Conservation (phyloP, 1,140 invertebrate species). For the Samia ricini region DNA sequence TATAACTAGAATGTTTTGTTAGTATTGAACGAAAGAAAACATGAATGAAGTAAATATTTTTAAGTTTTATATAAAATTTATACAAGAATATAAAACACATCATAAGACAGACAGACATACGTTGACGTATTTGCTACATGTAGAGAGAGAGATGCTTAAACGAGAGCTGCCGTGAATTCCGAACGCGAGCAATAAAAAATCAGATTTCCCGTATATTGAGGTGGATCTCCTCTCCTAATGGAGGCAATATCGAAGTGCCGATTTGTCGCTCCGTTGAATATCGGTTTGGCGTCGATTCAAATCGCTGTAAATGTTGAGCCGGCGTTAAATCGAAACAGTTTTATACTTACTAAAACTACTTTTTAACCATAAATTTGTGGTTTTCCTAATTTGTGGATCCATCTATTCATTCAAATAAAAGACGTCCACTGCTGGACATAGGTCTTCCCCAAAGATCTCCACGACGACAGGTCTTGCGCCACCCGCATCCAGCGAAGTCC, state of each 20-base stretch:
- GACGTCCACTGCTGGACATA: too few relatives aligned
- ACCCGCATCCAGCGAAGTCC: too few relatives aligned
- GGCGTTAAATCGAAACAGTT: slow-evolving; percentile 39
- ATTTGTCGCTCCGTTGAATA: slow-evolving; percentile 73
- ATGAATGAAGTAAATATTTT: too few relatives aligned
- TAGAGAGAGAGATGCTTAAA: background rate
- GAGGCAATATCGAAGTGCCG: slow-evolving; percentile 75
- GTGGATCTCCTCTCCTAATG: slow-evolving; percentile 65
- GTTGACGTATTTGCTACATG: background rate
- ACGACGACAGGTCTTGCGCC: too few relatives aligned
- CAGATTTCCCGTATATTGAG: slow-evolving; percentile 69
- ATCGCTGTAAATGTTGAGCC: slow-evolving; percentile 55
- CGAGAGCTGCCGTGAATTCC: slow-evolving; percentile 19
- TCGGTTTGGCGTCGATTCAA: slow-evolving; percentile 72
- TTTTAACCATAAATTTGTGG: slow-evolving; percentile 5
- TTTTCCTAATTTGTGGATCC: too few relatives aligned
- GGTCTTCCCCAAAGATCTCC: too few relatives aligned
- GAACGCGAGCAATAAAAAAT: slow-evolving; percentile 59
- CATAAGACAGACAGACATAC: background rate
- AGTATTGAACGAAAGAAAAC: too few relatives aligned
- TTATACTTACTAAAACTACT: slow-evolving; percentile 33
- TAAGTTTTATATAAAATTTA: background rate
- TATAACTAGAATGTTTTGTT: too few relatives aligned
- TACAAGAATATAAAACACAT: background rate
- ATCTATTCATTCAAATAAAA: too few relatives aligned